Percentiles rank a stretch among this genome's conserved stretches.
Evolutionary conservation across 2,888 invertebrate species (phyloP).

Genomic region (Brachyptera putata): DNA sequence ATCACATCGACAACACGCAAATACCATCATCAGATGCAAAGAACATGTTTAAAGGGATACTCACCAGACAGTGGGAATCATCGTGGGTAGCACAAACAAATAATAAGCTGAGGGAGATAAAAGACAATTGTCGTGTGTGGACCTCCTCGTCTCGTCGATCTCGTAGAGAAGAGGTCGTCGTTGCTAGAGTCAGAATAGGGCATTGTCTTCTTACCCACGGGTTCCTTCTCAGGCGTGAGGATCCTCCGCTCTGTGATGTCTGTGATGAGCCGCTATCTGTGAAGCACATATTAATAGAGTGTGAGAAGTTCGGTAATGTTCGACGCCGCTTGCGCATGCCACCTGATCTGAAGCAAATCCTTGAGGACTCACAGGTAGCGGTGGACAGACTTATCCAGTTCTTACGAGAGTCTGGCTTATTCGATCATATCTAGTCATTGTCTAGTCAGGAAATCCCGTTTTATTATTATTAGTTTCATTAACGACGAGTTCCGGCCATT

Average conservation of each 20-base stretch:
- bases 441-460: too few relatives aligned
- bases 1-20: neutral
- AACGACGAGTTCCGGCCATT: too few relatives aligned
- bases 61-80: neutral
- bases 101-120: neutral
- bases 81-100: neutral
- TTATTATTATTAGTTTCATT: too few relatives aligned
- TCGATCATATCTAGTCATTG: too few relatives aligned
- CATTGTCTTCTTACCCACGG: neutral
- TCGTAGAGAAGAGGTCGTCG: neutral
- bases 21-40: neutral
- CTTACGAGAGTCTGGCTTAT: neutral
- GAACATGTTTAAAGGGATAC: neutral
- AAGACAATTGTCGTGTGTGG: neutral
- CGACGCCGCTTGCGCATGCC: neutral
- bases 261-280: neutral
- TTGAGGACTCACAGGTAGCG: too few relatives aligned
- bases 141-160: neutral
- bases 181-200: neutral
- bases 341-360: neutral
- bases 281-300: neutral
- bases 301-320: neutral
- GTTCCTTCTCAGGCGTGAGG: neutral
- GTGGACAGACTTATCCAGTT: too few relatives aligned
- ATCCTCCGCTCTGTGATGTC: neutral